phyloP scores from a whole-genome alignment of 2,113 vertebrate species.

The Chaetodon auriga region DNA sequence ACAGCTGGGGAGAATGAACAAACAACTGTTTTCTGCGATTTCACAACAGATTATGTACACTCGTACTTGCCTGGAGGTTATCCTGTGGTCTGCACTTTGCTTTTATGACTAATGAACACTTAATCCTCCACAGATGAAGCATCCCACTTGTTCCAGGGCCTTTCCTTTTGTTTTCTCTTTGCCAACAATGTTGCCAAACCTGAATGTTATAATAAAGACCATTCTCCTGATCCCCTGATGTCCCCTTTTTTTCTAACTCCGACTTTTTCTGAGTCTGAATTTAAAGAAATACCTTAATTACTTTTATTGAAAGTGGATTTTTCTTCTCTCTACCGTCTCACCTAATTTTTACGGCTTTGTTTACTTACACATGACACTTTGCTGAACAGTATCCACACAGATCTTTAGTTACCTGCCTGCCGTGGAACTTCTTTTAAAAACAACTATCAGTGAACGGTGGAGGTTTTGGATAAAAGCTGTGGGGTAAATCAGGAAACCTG shows the following conservation, averaged over 20 bases:
- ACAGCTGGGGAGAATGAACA: slow-evolving; percentile 65
- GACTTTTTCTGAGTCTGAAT: not conserved
- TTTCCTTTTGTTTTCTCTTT: slow-evolving; percentile 26
- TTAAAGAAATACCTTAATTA: not conserved
- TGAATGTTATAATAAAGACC: slow-evolving; percentile 21
- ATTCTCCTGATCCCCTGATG: slow-evolving; percentile 16
- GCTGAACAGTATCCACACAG: not conserved
- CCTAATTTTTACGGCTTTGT: not conserved
- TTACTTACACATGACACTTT: not conserved
- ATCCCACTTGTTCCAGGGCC: slow-evolving; percentile 28
- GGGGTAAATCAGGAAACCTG: slow-evolving; percentile 9
- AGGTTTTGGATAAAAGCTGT: not conserved
- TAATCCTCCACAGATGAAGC: slow-evolving; percentile 73
- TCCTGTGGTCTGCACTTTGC: slow-evolving; percentile 56
- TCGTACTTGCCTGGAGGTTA: slow-evolving; percentile 58
- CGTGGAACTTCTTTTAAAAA: not conserved
- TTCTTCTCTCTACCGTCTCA: not conserved
- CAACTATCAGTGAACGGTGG: not conserved
- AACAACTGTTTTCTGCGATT: slow-evolving; percentile 70
- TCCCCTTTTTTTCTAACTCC: not conserved
- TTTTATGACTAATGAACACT: slow-evolving; percentile 70
- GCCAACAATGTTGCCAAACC: slow-evolving; percentile 36
- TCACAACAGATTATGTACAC: slow-evolving; percentile 63
- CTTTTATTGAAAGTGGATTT: not conserved
- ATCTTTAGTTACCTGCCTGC: not conserved